Evolutionary conservation across 1,140 invertebrate species (phyloP).

Genomic region (Dufourea novaeangliae): DNA sequence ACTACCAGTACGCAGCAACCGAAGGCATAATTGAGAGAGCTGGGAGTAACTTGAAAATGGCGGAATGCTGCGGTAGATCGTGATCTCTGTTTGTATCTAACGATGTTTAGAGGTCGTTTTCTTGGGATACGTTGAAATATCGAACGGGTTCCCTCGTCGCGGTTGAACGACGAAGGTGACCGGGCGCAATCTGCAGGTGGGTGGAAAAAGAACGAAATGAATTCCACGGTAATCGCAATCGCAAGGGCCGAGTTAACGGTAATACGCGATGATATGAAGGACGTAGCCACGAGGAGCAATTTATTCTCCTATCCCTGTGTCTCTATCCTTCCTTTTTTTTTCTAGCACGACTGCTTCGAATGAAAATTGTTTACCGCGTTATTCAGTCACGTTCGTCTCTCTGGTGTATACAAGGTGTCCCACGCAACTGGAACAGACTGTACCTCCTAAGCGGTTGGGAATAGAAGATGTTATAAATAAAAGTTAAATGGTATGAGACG

Average conservation of each 20-base stretch:
- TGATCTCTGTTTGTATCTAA: neutral
- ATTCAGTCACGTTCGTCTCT: constrained; percentile 16
- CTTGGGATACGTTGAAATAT: constrained; percentile 29
- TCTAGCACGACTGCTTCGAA: neutral
- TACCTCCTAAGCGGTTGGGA: too few relatives aligned
- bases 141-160: constrained; percentile 58
- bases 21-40: neutral
- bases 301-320: constrained; percentile 34
- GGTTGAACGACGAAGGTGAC: constrained; percentile 60
- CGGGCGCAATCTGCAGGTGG: constrained; percentile 46
- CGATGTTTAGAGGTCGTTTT: constrained; percentile 8
- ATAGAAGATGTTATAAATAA: too few relatives aligned
- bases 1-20: too few relatives aligned
- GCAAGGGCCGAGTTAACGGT: constrained; percentile 62
- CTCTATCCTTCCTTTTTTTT: neutral
- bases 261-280: constrained; percentile 56
- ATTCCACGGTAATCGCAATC: constrained; percentile 32
- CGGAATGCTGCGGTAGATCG: neutral
- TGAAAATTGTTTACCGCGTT: constrained; percentile 3
- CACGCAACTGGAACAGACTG: too few relatives aligned
- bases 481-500: too few relatives aligned
- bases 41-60: neutral
- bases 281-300: constrained; percentile 54
- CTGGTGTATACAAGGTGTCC: too few relatives aligned
- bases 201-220: constrained; percentile 53